Evolutionary conservation across 2,797 vertebrate genomes (phyloP).

Genomic region (Pseudochaenichthys georgianus): DNA sequence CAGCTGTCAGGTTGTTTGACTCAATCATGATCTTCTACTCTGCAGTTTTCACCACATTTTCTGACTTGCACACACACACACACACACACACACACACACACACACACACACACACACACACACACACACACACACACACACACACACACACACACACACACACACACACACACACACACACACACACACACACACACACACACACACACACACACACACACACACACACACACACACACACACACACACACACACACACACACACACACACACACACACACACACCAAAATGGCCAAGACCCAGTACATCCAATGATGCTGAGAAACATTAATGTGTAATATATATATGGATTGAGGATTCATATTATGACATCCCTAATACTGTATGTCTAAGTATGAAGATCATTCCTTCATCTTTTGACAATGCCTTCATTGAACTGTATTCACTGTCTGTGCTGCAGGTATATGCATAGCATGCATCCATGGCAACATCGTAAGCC

Average conservation of each 20-base stretch:
- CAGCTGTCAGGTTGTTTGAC: slow-evolving; percentile 78
- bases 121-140: slow-evolving; percentile 10
- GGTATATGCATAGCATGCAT: neutral
- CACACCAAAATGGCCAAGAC: slow-evolving; percentile 14
- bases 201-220: slow-evolving; percentile 16
- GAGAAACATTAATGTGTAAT: neutral
- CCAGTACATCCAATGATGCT: slow-evolving; percentile 8
- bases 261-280: slow-evolving; percentile 21
- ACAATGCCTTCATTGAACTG: neutral
- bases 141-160: slow-evolving; percentile 21
- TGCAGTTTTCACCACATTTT: slow-evolving; percentile 39
- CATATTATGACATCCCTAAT: neutral
- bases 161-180: slow-evolving; percentile 6
- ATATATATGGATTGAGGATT: neutral
- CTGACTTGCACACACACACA: slow-evolving; percentile 24
- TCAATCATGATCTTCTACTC: slow-evolving; percentile 57
- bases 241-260: slow-evolving; percentile 12
- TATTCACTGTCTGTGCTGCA: slow-evolving; percentile 2
- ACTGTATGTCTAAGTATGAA: slow-evolving; percentile 1
- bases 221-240: slow-evolving; percentile 16
- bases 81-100: slow-evolving; percentile 3
- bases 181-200: slow-evolving; percentile 20
- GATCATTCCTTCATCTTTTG: neutral
- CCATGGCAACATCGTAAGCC: neutral
- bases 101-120: slow-evolving; percentile 13